Evolutionary conservation across 1,140 invertebrate species (phyloP), one percentile per base, ranked within the genome.

Genomic region (Whitmania pigra): DNA sequence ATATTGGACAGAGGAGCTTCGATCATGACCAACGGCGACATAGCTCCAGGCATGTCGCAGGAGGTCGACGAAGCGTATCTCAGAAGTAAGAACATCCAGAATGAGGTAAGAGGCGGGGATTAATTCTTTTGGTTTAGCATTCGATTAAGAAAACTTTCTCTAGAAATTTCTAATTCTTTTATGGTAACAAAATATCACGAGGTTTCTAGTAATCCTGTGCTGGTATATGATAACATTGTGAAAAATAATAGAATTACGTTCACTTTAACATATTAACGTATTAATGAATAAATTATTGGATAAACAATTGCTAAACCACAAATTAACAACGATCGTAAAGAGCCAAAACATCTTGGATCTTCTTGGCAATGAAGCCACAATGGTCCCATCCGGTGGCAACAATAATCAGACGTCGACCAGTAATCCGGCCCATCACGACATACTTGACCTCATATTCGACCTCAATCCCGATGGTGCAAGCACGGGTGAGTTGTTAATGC

Each of bases 1-100:
- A 88, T 85, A 29, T 82, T 85, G 69, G 80, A 81, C 71, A 73
- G 76, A 54, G 76, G 68, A n/a, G 22, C 20, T 40, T 63, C 91
- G 72, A 88, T 89, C 81, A 82, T 91, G 71, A 31, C 69, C 49
- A 70, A 70, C 18, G 69, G 69, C 1, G 69, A 70, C 25, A n/a
- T 49, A 13, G 43, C 69, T 1, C 57, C 57, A 0, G 18, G 11
- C 57, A 15, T n/a, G 9, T 63, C 57, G 9, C 22, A 63, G 22
- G 57, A 63, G 11, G 3, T 22, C 57, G 29, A 25, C 22, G 57
- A 63, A 31, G 20, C 22, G 7, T 22, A 25, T 22, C 29, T 25
- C 18, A 63, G 29, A 22, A 63, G 22, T 13, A 63, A 63, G 57
- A 63, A 63, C 57, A n/a, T 31, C 22, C 57, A 63, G 57, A 25